Evolutionary conservation across 2,888 invertebrate genomes (phyloP).

Genomic region (Teleiodes luculella): DNA sequence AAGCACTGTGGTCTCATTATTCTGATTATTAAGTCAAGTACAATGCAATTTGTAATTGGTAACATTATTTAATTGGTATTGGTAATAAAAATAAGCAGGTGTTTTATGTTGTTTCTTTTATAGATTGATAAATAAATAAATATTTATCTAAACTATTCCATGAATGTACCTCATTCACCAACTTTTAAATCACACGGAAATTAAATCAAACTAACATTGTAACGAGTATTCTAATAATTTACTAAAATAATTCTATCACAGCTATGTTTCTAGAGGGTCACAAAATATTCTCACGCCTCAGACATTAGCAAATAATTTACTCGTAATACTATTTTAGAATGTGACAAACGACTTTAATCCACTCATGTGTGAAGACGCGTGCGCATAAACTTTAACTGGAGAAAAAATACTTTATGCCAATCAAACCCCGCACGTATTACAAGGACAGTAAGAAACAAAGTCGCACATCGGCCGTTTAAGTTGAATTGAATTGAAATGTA

Average conservation of each 20-base stretch:
- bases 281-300: conserved; percentile 57
- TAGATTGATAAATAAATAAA: too few relatives aligned
- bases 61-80: too few relatives aligned
- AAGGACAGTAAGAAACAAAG: conserved; percentile 25
- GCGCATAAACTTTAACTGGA: conserved; percentile 36
- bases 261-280: not conserved
- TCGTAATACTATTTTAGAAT: conserved; percentile 60
- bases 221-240: too few relatives aligned
- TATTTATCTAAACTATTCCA: too few relatives aligned
- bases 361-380: conserved; percentile 67
- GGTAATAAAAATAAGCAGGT: too few relatives aligned
- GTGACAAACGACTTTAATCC: conserved; percentile 69
- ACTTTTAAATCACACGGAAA: too few relatives aligned
- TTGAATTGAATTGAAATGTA: conserved; percentile 60
- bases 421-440: conserved; percentile 18
- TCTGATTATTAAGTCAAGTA: too few relatives aligned
- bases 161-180: too few relatives aligned
- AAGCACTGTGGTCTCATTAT: not conserved
- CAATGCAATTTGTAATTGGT: too few relatives aligned
- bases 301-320: conserved; percentile 62
- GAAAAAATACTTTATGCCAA: conserved; percentile 26
- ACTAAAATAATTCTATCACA: too few relatives aligned
- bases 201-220: too few relatives aligned
- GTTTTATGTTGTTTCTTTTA: too few relatives aligned
- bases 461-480: conserved; percentile 20